Percentiles rank a stretch among this genome's conserved stretches.
These are phyloP conservation scores for Tachysurus vachellii DNA, from an alignment of 2,113 vertebrate genomes.

Conservation along the genomic window DNA sequence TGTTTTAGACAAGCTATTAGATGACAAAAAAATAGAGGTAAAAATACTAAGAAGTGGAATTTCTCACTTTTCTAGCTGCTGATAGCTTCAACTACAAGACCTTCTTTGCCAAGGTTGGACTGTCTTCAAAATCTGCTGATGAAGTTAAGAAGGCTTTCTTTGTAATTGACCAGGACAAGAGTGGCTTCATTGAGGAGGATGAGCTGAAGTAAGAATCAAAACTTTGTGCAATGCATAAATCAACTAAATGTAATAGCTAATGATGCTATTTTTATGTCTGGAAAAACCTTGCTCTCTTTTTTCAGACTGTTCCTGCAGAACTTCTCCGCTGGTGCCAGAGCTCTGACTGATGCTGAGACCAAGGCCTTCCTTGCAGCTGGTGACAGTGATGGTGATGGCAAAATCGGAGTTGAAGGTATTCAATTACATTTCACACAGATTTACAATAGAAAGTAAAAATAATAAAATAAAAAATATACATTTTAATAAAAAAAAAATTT, in stretches of 20 bases:
- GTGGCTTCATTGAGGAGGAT: slow-evolving; percentile 74
- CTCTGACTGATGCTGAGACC: slow-evolving; percentile 64
- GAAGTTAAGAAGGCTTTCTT: slow-evolving; percentile 71
- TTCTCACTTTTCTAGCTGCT: slow-evolving; percentile 63
- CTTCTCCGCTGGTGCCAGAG: slow-evolving; percentile 61
- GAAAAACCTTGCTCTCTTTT: not conserved
- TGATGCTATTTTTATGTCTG: not conserved
- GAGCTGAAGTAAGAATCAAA: slow-evolving; percentile 70
- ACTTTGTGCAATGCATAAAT: not conserved
- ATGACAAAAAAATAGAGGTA: not conserved
- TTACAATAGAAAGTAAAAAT: not conserved
- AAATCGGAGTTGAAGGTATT: slow-evolving; percentile 66
- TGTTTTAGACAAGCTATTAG: not conserved
- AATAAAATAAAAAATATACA: too few species aligned
- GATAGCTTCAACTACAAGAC: slow-evolving; percentile 75
- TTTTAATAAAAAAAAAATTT: too few species aligned
- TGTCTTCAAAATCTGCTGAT: slow-evolving; percentile 66
- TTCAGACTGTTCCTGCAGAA: slow-evolving; percentile 66
- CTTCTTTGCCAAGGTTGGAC: slow-evolving; percentile 71
- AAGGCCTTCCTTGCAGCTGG: slow-evolving; percentile 64
- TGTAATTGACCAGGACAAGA: slow-evolving; percentile 76
- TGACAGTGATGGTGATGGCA: slow-evolving; percentile 66
- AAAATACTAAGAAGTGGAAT: not conserved
- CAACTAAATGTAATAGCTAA: not conserved
- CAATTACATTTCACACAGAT: not conserved